A percentile compares a stretch with the other conserved stretches of the same genome.
Evolutionary conservation across 2,113 vertebrate species (phyloP).

Genomic region (Nothobranchius furzeri): DNA sequence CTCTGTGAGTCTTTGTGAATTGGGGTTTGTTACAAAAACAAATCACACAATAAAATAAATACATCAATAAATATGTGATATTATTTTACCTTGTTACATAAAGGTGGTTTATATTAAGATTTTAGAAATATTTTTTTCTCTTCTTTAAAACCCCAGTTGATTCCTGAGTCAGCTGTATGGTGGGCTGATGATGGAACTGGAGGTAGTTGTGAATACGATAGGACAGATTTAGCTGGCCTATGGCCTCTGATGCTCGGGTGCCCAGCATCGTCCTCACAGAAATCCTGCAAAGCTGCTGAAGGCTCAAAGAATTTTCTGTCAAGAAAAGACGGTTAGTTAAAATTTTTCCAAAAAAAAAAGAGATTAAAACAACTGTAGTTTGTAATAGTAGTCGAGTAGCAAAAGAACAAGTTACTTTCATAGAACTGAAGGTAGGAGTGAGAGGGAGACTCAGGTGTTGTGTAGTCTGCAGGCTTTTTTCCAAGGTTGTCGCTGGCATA

Average conservation of each 20-base stretch:
- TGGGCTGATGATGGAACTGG: slow-evolving; percentile 65
- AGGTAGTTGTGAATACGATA: slow-evolving; percentile 82
- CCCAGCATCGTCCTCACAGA: slow-evolving; percentile 77
- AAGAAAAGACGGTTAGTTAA: neutral
- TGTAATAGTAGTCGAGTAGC: neutral
- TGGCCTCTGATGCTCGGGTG: slow-evolving; percentile 72
- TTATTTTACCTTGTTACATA: no score
- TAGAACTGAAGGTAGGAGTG: slow-evolving; percentile 81
- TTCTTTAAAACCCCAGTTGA: neutral
- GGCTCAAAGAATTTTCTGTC: slow-evolving; percentile 83
- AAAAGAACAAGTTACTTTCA: slow-evolving; percentile 77
- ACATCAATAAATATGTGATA: no score
- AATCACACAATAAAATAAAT: no score
- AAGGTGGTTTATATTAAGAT: neutral
- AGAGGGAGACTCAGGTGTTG: slow-evolving; percentile 72
- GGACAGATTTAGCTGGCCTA: slow-evolving; percentile 81
- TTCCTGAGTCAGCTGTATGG: neutral
- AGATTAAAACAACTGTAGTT: no score
- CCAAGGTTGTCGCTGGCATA: slow-evolving; percentile 84
- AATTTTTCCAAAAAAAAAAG: neutral
- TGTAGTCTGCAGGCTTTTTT: slow-evolving; percentile 84
- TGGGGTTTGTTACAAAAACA: no score
- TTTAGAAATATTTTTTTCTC: neutral
- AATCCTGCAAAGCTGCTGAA: slow-evolving; percentile 90
- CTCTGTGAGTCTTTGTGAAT: no score